Evolutionary conservation across 2,797 vertebrate species (phyloP).

Genomic region (Sandelia bainsii): DNA sequence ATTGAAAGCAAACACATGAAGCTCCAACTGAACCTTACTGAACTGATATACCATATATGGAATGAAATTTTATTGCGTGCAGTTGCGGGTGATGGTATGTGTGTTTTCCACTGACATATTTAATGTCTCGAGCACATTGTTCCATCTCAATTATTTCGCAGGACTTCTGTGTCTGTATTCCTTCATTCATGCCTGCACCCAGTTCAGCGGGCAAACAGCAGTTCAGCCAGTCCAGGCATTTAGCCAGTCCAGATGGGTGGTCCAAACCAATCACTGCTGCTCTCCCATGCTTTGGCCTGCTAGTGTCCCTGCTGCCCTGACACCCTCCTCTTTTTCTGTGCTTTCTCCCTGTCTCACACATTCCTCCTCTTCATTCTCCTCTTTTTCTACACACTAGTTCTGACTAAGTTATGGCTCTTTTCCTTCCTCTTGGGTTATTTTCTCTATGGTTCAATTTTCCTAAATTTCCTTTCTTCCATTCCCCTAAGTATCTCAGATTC

Average conservation of each 20-base stretch:
- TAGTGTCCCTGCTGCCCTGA: conserved; percentile 50
- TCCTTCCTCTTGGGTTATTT: neutral
- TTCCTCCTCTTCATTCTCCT: conserved; percentile 26
- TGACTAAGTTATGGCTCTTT: neutral
- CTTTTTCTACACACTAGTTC: neutral
- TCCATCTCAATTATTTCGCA: conserved; percentile 50
- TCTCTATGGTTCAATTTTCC: neutral
- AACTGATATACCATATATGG: neutral
- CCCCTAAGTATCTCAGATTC: neutral
- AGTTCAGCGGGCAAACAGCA: conserved; percentile 42
- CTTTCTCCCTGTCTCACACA: conserved; percentile 18
- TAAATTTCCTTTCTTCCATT: neutral
- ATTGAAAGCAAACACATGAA: neutral
- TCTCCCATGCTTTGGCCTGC: conserved; percentile 45
- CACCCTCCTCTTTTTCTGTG: conserved; percentile 32
- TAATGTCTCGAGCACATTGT: conserved; percentile 42
- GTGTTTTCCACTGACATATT: conserved; percentile 45
- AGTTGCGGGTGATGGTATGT: conserved; percentile 35
- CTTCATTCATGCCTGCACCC: conserved; percentile 56
- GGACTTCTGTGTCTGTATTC: conserved; percentile 48
- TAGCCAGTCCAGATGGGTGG: conserved; percentile 78
- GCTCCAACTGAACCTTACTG: neutral
- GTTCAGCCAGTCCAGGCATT: conserved; percentile 53
- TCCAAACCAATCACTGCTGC: conserved; percentile 62
- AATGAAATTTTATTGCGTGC: neutral